phyloP scores from a whole-genome alignment of 1,140 invertebrate species.

The Drosophila sechellia region DNA sequence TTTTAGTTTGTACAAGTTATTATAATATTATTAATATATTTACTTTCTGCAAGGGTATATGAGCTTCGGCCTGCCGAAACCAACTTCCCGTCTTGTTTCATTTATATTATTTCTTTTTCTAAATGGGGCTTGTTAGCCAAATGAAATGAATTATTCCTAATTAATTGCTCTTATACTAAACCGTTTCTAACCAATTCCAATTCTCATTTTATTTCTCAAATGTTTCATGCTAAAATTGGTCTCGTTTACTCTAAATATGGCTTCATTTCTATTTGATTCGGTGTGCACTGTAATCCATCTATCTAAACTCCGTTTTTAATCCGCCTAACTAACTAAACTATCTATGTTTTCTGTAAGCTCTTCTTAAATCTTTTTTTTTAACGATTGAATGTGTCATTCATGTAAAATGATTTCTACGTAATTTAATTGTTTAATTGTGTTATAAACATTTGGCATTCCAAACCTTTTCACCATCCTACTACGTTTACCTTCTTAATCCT shows the following conservation, averaged over 20 bases:
- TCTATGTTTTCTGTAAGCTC: too few relatives aligned
- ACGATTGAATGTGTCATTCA: too few relatives aligned
- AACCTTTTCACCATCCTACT: conserved; percentile 10
- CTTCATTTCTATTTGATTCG: conserved; percentile 28
- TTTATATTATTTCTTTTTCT: not conserved
- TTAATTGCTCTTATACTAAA: conserved; percentile 6
- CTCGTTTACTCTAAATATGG: conserved; percentile 17
- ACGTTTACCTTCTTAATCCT: conserved; percentile 26
- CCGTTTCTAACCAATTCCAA: conserved; percentile 48
- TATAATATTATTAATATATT: too few relatives aligned
- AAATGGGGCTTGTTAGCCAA: not conserved
- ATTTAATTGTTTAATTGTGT: conserved; percentile 6
- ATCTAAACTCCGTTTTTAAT: not conserved
- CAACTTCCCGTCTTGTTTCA: too few relatives aligned
- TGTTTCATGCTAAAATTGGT: conserved; percentile 61
- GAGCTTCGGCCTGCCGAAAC: too few relatives aligned
- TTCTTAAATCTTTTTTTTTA: too few relatives aligned
- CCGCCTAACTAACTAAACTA: not conserved
- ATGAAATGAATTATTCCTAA: not conserved
- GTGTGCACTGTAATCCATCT: conserved; percentile 2
- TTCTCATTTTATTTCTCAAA: conserved; percentile 52
- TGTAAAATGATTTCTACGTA: not conserved
- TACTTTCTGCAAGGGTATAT: too few relatives aligned
- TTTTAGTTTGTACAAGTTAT: too few relatives aligned
- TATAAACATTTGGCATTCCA: conserved; percentile 11